Percentiles rank a stretch among this genome's conserved stretches.
Evolutionary conservation across 2,113 vertebrate genomes (phyloP).

Genomic region (Psettodes erumei): DNA sequence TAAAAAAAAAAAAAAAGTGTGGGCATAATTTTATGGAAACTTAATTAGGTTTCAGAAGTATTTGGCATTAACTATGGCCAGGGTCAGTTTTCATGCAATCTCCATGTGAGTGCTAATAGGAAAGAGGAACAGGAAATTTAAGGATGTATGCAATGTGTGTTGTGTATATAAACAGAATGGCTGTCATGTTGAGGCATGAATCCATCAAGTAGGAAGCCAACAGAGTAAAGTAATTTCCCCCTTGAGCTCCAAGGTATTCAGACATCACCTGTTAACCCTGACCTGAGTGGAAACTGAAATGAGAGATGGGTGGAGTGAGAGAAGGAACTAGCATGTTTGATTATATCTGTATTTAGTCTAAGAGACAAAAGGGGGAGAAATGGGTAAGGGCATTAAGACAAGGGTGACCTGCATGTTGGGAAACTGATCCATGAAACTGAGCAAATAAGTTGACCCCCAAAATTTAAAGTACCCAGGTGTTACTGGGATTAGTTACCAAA

Average conservation of each 20-base stretch:
- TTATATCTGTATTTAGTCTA: not conserved
- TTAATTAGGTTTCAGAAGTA: not conserved
- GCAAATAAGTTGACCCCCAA: not conserved
- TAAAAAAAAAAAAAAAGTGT: no score
- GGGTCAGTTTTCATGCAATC: no score
- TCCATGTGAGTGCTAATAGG: conserved; percentile 6
- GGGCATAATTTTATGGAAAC: not conserved
- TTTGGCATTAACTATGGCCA: no score
- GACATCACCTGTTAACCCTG: conserved; percentile 57
- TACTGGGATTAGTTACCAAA: not conserved
- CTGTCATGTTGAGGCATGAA: conserved; percentile 27
- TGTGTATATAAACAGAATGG: conserved; percentile 27
- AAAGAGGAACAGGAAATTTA: conserved; percentile 8
- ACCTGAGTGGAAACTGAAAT: conserved; percentile 33
- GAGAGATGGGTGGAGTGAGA: conserved; percentile 1
- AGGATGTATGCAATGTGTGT: conserved; percentile 11
- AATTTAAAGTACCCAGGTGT: not conserved
- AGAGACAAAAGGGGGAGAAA: not conserved
- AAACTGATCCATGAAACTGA: not conserved
- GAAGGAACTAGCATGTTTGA: not conserved
- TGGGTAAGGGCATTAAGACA: not conserved
- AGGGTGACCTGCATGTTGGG: not conserved
- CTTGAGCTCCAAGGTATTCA: conserved; percentile 26
- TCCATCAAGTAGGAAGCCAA: conserved; percentile 29
- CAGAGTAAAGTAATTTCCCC: conserved; percentile 23